phyloP scores from a whole-genome alignment of 1,140 invertebrate species.

The Leptinotarsa lineolata region DNA sequence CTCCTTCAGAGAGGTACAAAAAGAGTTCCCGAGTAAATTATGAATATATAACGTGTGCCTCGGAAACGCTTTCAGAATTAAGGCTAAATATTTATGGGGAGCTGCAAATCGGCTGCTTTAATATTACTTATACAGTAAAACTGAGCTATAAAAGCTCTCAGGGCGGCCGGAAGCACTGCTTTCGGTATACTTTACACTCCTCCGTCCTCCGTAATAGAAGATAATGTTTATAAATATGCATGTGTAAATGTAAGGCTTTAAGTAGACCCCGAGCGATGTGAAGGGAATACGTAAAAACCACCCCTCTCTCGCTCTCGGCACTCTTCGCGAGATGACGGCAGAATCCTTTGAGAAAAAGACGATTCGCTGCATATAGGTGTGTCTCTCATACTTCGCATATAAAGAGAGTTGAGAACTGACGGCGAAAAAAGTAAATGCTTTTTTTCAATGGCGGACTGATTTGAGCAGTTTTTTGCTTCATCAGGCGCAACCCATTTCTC shows the following conservation, averaged over 20 bases:
- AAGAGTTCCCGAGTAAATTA: slow-evolving; percentile 29
- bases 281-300: slow-evolving; percentile 46
- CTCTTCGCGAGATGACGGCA: not conserved
- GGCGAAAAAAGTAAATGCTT: too few relatives aligned
- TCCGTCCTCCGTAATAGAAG: slow-evolving; percentile 54
- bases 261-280: slow-evolving; percentile 44
- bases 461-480: too few relatives aligned
- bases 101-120: slow-evolving; percentile 57
- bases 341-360: slow-evolving; percentile 14
- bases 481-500: too few relatives aligned
- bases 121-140: slow-evolving; percentile 58
- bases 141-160: slow-evolving; percentile 54
- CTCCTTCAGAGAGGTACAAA: not conserved
- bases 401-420: too few relatives aligned
- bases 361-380: not conserved
- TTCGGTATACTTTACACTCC: slow-evolving; percentile 51
- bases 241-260: slow-evolving; percentile 55
- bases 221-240: slow-evolving; percentile 58
- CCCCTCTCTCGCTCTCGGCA: not conserved
- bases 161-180: slow-evolving; percentile 45
- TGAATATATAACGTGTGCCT: slow-evolving; percentile 55
- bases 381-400: too few relatives aligned
- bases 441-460: too few relatives aligned
- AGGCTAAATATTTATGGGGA: slow-evolving; percentile 56
- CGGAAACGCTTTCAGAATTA: slow-evolving; percentile 56